Percentiles rank a stretch among this genome's conserved stretches.
These are phyloP conservation scores for Otolemur garnettii DNA, from an alignment of 2,113 vertebrate genomes.

Conservation along the genomic window DNA sequence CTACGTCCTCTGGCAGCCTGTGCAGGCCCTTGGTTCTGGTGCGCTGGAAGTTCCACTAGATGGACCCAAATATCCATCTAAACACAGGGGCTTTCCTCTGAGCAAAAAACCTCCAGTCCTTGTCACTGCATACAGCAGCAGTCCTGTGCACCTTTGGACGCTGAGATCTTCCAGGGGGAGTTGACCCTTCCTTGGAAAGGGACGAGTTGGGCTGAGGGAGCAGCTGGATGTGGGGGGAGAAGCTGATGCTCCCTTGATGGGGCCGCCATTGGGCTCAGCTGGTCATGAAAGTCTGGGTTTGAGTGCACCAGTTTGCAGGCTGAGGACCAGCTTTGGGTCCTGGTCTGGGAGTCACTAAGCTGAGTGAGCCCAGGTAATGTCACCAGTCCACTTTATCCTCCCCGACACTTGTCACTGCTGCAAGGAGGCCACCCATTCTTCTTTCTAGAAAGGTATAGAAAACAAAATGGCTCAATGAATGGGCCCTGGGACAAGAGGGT, in stretches of 20 bases:
- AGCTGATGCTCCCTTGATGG: rapidly evolving
- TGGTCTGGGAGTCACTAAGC: neutral
- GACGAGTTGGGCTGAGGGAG: neutral
- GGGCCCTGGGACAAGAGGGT: neutral
- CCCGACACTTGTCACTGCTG: neutral
- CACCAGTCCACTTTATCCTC: neutral
- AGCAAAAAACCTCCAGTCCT: neutral
- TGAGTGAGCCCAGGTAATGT: neutral
- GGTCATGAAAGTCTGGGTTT: rapidly evolving
- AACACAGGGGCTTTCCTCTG: neutral
- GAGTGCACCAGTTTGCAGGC: neutral
- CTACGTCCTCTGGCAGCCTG: rapidly evolving
- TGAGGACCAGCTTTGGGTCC: neutral
- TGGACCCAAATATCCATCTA: slow-evolving; percentile 83
- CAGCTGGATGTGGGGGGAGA: no score
- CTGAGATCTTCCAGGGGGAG: rapidly evolving
- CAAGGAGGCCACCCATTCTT: no score
- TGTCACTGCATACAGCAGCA: no score
- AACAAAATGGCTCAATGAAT: neutral
- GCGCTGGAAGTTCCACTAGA: slow-evolving; percentile 80
- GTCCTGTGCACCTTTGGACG: no score
- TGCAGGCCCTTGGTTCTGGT: rapidly evolving
- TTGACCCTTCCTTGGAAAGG: neutral
- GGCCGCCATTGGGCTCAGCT: neutral
- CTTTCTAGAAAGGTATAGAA: neutral